phyloP scores from a whole-genome alignment of 2,113 vertebrate species.

The Gasterosteus nipponicus region DNA sequence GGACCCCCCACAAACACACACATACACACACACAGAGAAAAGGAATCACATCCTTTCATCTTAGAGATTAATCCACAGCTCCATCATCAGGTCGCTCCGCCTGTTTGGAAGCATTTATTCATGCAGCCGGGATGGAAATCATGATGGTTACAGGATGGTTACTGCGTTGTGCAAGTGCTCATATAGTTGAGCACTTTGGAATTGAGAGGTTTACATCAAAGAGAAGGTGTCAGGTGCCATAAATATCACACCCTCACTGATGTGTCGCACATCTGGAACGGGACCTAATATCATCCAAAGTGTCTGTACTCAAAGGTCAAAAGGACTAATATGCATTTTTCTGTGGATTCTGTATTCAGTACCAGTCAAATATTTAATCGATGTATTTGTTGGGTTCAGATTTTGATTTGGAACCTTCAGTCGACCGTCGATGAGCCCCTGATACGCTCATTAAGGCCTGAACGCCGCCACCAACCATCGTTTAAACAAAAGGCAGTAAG shows the following conservation, averaged over 20 bases:
- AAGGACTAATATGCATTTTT: constrained; percentile 29
- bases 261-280: constrained; percentile 13
- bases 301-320: constrained; percentile 20
- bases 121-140: constrained; percentile 61
- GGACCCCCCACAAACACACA: constrained; percentile 17
- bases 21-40: neutral
- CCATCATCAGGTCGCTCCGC: constrained; percentile 56
- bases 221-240: constrained; percentile 56
- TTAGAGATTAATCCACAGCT: constrained; percentile 60
- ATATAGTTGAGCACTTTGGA: constrained; percentile 53
- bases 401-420: neutral
- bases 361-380: neutral
- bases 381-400: neutral
- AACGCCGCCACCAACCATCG: neutral
- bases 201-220: constrained; percentile 61
- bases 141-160: neutral
- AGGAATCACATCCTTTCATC: constrained; percentile 34
- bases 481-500: constrained; percentile 2
- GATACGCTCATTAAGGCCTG: neutral
- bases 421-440: neutral
- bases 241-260: constrained; percentile 41
- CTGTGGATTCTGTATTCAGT: constrained; percentile 21
- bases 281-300: constrained; percentile 18
- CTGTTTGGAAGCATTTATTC: constrained; percentile 56
- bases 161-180: constrained; percentile 55